These are phyloP conservation scores for Neostethus bicornis DNA, from an alignment of 2,797 vertebrate species.

Conservation along the genomic window DNA sequence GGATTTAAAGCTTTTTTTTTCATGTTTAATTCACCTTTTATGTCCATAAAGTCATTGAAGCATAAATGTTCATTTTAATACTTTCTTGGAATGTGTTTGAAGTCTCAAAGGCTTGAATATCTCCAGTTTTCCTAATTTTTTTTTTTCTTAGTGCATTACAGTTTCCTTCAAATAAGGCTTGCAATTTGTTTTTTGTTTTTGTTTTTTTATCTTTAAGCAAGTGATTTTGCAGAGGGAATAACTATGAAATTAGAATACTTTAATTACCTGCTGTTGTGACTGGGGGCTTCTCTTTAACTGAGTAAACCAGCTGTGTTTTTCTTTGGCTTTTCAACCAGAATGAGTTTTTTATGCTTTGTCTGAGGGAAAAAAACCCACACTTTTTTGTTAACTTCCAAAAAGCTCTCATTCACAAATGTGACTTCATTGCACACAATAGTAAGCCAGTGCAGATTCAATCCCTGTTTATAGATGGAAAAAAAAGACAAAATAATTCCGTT, in stretches of 20 bases:
- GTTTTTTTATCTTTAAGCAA: background rate
- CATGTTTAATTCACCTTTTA: background rate
- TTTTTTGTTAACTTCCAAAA: background rate
- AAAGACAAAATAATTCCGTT: background rate
- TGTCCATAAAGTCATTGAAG: background rate
- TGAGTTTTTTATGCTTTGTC: background rate
- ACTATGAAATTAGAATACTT: background rate
- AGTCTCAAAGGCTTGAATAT: background rate
- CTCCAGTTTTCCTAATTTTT: background rate
- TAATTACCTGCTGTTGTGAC: too few species aligned
- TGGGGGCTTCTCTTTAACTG: too few species aligned
- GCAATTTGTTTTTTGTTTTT: background rate
- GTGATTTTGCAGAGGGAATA: background rate
- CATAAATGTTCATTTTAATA: background rate
- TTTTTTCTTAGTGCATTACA: background rate
- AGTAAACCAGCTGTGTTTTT: background rate
- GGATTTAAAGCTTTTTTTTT: background rate
- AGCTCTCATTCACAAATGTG: background rate
- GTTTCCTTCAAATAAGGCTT: background rate
- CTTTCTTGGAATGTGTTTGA: background rate
- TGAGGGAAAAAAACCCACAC: too few species aligned
- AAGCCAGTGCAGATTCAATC: background rate
- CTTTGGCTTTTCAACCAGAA: background rate
- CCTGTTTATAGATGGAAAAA: background rate
- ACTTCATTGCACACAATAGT: background rate